Conservation (phyloP, 2,797 vertebrate species). For the Notolabrus celidotus region DNA sequence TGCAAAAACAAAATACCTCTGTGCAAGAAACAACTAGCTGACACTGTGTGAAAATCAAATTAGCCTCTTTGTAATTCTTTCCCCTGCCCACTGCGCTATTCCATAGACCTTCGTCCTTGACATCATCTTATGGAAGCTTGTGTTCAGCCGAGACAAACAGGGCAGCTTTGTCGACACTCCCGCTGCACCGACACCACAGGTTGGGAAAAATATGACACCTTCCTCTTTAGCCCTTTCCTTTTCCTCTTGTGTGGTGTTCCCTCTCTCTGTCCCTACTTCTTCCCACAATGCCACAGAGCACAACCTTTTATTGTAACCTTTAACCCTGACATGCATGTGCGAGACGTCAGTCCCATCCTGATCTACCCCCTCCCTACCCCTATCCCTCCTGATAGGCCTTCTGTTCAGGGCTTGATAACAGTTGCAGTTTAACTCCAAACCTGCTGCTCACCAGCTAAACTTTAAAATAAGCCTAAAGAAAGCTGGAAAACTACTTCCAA, state of each 20-base stretch:
- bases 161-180: conserved; percentile 90
- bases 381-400: conserved; percentile 29
- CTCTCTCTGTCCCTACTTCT: conserved; percentile 47
- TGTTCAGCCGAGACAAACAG: conserved; percentile 98
- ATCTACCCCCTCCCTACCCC: conserved; percentile 42
- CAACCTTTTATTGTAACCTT: conserved; percentile 58
- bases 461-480: conserved; percentile 3
- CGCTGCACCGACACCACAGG: conserved; percentile 92
- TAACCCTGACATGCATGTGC: conserved; percentile 64
- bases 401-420: conserved; percentile 32
- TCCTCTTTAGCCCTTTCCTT: conserved; percentile 66
- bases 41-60: conserved; percentile 76
- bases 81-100: conserved; percentile 87
- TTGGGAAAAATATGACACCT: conserved; percentile 90
- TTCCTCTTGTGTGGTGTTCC: conserved; percentile 72
- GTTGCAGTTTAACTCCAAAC: conserved; percentile 12
- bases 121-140: conserved; percentile 98
- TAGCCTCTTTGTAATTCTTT: conserved; percentile 91
- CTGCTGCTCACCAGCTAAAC: not conserved
- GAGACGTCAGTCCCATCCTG: conserved; percentile 48
- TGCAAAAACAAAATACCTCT: conserved; percentile 33
- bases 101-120: conserved; percentile 99
- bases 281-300: conserved; percentile 34
- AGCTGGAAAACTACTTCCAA: conserved; percentile 2
- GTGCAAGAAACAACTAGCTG: conserved; percentile 45